Base-by-base conservation (phyloP, 2,113 vertebrate genomes). In the Cnemophilus loriae region DNA sequence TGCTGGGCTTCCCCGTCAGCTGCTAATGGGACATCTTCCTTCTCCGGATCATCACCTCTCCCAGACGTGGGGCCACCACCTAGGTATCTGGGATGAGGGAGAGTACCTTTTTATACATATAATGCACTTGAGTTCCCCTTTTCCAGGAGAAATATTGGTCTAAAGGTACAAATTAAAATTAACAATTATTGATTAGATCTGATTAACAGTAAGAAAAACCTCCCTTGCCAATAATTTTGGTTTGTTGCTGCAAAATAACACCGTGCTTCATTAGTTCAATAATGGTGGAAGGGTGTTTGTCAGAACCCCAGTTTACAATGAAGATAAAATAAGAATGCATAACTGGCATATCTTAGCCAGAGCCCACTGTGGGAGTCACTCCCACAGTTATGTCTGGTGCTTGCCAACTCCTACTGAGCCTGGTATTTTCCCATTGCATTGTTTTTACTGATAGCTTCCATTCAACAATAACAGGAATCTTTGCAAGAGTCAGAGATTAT, bases 371-470 rank as follows among this genome's bases (percentile, higher is more conserved):
- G 68, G 93, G 95, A 96, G 76, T 94, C 87, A 30, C 84, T 95
- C 95, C 87, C 93, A 94, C 91, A 90, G 93, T 80, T 94, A 69
- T 83, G 90, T 87, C 89, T 95, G 82, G 20, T 93, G 57, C 56
- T 78, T 6, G 59, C 92, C 95, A 96, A 0, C 90, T 94, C 92
- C 93, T 86, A 82, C 90, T 78, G 92, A 94, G 96, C 88, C 90
- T 93, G 83, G 83, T 94, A 92, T 96, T 97, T 96, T 94, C 95
- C 76, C 86, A 95, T 52, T 95, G 96, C 92, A 78, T 93, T 94
- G 85, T 94, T 92, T 81, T 86, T 86, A 74, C 82, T 88, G 92
- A 90, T 88, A 92, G 79, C 68, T 94, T 90, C 68, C 64, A 92
- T 53, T 93, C 80, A 95, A 21, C 87, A 78, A 63, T 37, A 91